Evolutionary conservation across 2,888 invertebrate species (phyloP).

Genomic region (Eupithecia tripunctaria): DNA sequence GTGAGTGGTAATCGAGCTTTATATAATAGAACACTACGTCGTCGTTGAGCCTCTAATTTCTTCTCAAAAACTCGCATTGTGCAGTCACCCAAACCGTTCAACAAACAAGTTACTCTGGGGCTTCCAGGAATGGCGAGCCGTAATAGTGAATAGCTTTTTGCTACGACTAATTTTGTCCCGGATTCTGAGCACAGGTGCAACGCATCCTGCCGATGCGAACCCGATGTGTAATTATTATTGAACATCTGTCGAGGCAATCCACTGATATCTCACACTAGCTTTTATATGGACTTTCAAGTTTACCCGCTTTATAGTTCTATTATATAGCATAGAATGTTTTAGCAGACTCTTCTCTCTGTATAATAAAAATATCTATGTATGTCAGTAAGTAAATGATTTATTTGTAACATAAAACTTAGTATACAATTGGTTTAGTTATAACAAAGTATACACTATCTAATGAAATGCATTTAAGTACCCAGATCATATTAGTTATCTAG

Average conservation of each 20-base stretch:
- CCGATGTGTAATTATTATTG: constrained; percentile 63
- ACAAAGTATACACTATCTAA: too few relatives aligned
- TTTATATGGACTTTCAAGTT: not conserved
- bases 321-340: not conserved
- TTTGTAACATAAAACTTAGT: too few relatives aligned
- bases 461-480: too few relatives aligned
- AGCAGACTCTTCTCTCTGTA: not conserved
- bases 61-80: not conserved
- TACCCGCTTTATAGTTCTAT: not conserved
- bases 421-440: too few relatives aligned
- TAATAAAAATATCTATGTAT: not conserved
- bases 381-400: too few relatives aligned
- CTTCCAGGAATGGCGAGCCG: constrained; percentile 37
- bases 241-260: constrained; percentile 68
- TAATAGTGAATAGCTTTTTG: constrained; percentile 62
- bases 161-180: constrained; percentile 60
- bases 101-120: constrained; percentile 7
- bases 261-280: constrained; percentile 28
- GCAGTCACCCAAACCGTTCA: constrained; percentile 2
- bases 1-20: too few relatives aligned
- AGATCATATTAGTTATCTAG: too few relatives aligned
- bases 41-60: not conserved
- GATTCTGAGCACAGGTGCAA: constrained; percentile 75
- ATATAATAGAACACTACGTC: not conserved
- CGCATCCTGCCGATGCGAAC: constrained; percentile 74